These are phyloP conservation scores for Trachelus tabidus DNA, from an alignment of 2,888 invertebrate genomes.

Conservation along the genomic window DNA sequence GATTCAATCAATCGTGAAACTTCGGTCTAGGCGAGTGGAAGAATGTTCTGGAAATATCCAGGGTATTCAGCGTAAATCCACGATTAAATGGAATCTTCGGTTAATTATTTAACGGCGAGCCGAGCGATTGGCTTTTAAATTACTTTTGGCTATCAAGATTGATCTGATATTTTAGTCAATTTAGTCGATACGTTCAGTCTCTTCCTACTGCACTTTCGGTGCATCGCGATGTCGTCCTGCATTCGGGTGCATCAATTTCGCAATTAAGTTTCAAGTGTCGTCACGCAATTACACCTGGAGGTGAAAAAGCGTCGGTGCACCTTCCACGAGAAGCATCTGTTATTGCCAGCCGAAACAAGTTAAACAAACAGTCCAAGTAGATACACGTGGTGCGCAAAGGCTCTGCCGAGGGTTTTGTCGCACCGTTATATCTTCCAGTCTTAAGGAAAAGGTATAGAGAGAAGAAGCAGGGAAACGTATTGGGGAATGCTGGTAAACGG, in stretches of 20 bases:
- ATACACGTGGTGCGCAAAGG: neutral
- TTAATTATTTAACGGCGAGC: neutral
- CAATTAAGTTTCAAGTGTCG: neutral
- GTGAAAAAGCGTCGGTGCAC: neutral
- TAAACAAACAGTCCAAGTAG: neutral
- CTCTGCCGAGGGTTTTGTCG: neutral
- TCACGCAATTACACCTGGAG: neutral
- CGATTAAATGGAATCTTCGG: neutral
- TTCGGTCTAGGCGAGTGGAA: neutral
- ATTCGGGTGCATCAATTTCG: neutral
- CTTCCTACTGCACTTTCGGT: neutral
- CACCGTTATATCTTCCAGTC: constrained; percentile 29
- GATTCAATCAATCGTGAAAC: neutral
- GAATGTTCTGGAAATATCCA: neutral
- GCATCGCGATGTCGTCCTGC: neutral
- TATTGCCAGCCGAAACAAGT: neutral
- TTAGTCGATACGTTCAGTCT: neutral
- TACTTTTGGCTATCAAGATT: neutral
- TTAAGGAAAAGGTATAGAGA: neutral
- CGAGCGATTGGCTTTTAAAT: neutral
- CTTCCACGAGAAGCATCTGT: neutral
- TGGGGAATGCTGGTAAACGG: neutral
- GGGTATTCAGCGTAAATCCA: neutral
- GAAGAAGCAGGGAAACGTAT: neutral
- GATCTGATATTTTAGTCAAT: neutral